Base-by-base conservation (phyloP, 1,140 invertebrate genomes). In the Telenomus remus region DNA sequence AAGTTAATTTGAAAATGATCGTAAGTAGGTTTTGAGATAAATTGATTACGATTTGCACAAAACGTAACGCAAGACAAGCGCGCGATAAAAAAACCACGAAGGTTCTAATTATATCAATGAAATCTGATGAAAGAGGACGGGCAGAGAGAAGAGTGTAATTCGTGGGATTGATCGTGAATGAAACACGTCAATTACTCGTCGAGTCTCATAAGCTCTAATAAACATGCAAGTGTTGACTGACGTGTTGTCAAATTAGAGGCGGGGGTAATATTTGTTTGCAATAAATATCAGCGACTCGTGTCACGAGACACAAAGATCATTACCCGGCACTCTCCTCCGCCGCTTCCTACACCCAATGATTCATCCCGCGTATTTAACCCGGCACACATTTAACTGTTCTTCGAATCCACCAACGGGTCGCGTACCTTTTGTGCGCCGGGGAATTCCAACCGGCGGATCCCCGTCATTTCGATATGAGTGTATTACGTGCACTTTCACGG, bases 311-410 rank as follows among this genome's bases (percentile, higher is more conserved):
- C 42, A 15, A 51, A 39, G 48, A 51, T 15, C 13, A 33, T 53
- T 51, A 53, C 48, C 42, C 35, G 42, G 42, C 16, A 9, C 5
- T 16, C 15, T 27, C 14, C 35, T 47, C 50, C 11, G 43, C 33
- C 8, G 37, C 47, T 57, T 66, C 63, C 53, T 50, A 66, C 63
- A 50, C 50, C 19, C 34, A 66, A 66, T 66, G 63, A 66, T 57
- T 66, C 63, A 66, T 66, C 50, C 53, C 53, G 9, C 56, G 54
- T 55, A 56, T 65, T 65, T 65, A 65, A 65, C 44, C 19, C 61
- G 61, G 19, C 19, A 49, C 51, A 56, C 44, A 44, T 50, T 66
- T 56, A 66, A 66, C 63, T 16, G 47, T 66, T 66, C 63, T 5
- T 44, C 63, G 63, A 55, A 55, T 55, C 51, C 44, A 42, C 37